Percentiles rank a stretch among this genome's conserved stretches.
These are phyloP conservation scores for Malurus alboscapulatus DNA, from an alignment of 2,113 vertebrate genomes.

Conservation along the genomic window DNA sequence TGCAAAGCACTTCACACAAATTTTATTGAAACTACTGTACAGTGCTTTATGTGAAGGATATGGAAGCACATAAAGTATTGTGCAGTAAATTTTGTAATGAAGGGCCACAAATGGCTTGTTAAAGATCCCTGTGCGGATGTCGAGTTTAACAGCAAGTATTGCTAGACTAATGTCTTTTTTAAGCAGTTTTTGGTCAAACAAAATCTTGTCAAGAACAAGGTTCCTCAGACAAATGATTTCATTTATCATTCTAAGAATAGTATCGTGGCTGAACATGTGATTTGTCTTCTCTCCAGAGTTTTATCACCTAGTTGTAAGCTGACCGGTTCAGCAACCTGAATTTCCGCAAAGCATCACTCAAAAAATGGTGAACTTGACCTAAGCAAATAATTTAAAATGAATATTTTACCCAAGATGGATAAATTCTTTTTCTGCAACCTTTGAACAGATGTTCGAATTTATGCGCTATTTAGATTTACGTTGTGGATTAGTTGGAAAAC, in stretches of 20 bases:
- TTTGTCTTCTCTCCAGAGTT: conserved; percentile 8
- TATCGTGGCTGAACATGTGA: not conserved
- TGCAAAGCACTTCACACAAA: conserved; percentile 43
- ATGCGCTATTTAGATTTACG: not conserved
- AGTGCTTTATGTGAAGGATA: conserved; percentile 58
- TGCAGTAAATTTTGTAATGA: conserved; percentile 65
- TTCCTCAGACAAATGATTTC: conserved; percentile 4
- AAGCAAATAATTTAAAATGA: not conserved
- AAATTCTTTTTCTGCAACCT: not conserved
- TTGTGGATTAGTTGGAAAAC: not conserved
- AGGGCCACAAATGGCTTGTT: conserved; percentile 53
- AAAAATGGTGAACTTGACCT: not conserved
- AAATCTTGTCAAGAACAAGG: conserved; percentile 47
- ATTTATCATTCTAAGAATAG: conserved; percentile 25
- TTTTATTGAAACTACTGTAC: conserved; percentile 64
- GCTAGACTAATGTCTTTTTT: conserved; percentile 32
- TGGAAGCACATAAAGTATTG: conserved; percentile 59
- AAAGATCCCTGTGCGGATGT: conserved; percentile 47
- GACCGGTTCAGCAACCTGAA: conserved; percentile 4
- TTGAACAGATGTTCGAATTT: not conserved
- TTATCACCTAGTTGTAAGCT: not conserved
- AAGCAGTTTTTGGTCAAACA: conserved; percentile 52
- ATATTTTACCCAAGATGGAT: not conserved
- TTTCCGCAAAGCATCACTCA: not conserved
- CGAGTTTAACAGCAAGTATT: conserved; percentile 50